Conservation (phyloP, 2,888 invertebrate genomes). For the Heterodera filipjevi region DNA sequence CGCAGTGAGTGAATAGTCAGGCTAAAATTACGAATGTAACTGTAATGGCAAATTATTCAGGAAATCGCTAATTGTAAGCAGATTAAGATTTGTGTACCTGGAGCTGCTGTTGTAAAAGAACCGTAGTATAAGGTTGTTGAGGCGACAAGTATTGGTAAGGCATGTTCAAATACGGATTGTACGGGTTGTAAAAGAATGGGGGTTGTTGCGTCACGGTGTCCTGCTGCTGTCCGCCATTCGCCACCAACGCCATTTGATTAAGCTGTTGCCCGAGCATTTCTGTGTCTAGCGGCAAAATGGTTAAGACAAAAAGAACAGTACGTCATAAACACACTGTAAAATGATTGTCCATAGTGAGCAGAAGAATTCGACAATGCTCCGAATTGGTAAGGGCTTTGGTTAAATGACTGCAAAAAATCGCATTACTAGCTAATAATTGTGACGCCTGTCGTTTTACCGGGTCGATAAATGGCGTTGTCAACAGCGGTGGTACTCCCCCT, state of each 20-base stretch:
- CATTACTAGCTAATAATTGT: no score
- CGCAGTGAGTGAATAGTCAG: neutral
- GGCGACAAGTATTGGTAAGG: neutral
- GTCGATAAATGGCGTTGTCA: slow-evolving; percentile 23
- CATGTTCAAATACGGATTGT: neutral
- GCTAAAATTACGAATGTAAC: no score
- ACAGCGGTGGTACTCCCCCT: slow-evolving; percentile 1
- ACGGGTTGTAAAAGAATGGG: neutral
- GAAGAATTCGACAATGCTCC: neutral
- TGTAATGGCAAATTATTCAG: neutral
- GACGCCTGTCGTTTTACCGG: slow-evolving; percentile 27
- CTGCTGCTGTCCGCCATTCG: slow-evolving; percentile 8
- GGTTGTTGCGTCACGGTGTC: neutral
- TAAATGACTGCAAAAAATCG: neutral
- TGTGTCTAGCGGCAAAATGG: neutral
- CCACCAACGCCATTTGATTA: neutral
- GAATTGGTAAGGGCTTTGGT: neutral
- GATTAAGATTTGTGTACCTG: neutral
- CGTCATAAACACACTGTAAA: neutral
- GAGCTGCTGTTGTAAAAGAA: neutral
- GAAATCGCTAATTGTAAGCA: neutral
- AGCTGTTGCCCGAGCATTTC: slow-evolving; percentile 3
- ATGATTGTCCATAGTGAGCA: neutral
- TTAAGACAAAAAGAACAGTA: neutral
- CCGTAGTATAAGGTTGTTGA: neutral